A percentile compares a stretch with the other conserved stretches of the same genome.
Evolutionary conservation across 2,888 invertebrate genomes (phyloP).

Genomic region (Parnassius glacialis): DNA sequence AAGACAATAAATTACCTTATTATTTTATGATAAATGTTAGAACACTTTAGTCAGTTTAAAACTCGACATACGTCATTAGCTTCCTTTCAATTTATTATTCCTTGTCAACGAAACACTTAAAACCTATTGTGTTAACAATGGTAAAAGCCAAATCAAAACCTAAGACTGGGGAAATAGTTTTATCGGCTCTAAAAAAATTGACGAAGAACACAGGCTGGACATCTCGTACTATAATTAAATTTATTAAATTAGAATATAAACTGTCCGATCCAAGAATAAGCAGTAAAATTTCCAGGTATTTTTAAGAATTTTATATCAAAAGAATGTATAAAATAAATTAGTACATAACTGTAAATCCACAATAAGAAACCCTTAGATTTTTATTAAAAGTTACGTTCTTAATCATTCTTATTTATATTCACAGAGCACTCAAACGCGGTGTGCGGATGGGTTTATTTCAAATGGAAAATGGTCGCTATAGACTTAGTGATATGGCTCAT

Average conservation of each 20-base stretch:
- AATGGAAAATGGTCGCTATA: constrained; percentile 49
- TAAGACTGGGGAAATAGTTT: constrained; percentile 50
- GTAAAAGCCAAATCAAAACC: constrained; percentile 5
- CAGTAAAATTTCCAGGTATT: constrained; percentile 53
- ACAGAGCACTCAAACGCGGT: constrained; percentile 56
- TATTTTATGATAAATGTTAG: too few relatives aligned
- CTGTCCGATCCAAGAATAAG: constrained; percentile 45
- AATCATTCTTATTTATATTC: constrained; percentile 9
- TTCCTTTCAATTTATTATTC: too few relatives aligned
- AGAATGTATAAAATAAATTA: too few relatives aligned
- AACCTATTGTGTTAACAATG: neutral
- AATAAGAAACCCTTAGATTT: too few relatives aligned
- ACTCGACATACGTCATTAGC: too few relatives aligned
- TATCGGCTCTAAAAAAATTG: constrained; percentile 56
- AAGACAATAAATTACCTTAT: too few relatives aligned
- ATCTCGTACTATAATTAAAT: constrained; percentile 56
- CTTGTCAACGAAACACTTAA: too few relatives aligned
- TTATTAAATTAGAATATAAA: constrained; percentile 53
- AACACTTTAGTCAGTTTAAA: neutral
- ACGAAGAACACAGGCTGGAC: constrained; percentile 62
- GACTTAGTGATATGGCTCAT: constrained; percentile 46
- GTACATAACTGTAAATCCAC: too few relatives aligned
- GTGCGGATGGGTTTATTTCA: constrained; percentile 50
- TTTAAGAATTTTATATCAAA: neutral
- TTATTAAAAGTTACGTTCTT: too few relatives aligned